Conservation (phyloP, 2,888 invertebrate species). For the Hypomecis atomaria region DNA sequence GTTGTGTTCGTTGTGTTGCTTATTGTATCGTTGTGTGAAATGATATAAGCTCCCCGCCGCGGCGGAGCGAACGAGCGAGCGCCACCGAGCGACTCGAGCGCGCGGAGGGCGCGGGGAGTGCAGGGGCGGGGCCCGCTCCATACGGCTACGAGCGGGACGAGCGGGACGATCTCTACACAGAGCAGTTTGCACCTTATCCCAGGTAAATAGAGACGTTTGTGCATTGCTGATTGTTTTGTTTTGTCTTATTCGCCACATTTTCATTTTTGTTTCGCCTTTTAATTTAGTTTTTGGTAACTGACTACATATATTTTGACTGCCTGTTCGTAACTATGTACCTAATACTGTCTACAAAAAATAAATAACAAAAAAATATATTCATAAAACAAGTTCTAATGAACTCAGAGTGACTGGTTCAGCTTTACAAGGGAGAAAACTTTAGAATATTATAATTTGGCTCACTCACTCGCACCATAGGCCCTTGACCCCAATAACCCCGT, state of each 20-base stretch:
- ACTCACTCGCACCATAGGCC: too few species aligned
- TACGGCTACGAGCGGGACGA: constrained; percentile 71
- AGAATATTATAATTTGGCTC: background rate
- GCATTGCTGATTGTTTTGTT: background rate
- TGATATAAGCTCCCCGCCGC: constrained; percentile 65
- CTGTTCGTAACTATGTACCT: too few species aligned
- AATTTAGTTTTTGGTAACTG: too few species aligned
- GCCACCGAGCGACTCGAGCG: constrained; percentile 35
- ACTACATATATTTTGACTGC: too few species aligned
- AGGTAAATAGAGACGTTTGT: constrained; percentile 52
- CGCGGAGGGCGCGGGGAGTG: constrained; percentile 38
- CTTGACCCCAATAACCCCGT: too few species aligned
- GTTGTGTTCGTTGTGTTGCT: constrained; percentile 23
- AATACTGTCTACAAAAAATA: too few species aligned
- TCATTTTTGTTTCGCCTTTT: too few species aligned
- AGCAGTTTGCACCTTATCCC: constrained; percentile 73
- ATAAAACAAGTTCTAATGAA: too few species aligned
- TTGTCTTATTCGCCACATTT: background rate
- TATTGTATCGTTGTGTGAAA: constrained; percentile 38
- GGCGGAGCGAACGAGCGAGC: constrained; percentile 57
- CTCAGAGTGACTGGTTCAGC: too few species aligned
- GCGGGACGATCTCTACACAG: constrained; percentile 73
- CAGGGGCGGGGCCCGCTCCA: constrained; percentile 35
- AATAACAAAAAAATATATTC: too few species aligned
- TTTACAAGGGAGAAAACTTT: too few species aligned